A percentile compares a stretch with the other conserved stretches of the same genome.
phyloP scores from a whole-genome alignment of 2,888 invertebrate genomes.

The Caradrina kadenii region DNA sequence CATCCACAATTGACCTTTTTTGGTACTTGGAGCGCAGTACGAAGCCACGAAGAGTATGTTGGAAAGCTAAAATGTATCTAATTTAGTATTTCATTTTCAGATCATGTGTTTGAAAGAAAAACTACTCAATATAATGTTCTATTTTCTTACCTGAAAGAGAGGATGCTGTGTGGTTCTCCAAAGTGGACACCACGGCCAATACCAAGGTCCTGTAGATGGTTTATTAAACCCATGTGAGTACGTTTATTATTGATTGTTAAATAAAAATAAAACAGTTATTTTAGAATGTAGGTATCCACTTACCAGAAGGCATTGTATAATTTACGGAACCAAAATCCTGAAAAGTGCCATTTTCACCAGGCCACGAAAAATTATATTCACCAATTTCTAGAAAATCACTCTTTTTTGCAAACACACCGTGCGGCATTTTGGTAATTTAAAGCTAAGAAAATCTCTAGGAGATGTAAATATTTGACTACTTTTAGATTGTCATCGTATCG shows the following conservation, averaged over 20 bases:
- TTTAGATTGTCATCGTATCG: slow-evolving; percentile 10
- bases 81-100: background rate
- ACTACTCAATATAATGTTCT: background rate
- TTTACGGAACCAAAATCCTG: slow-evolving; percentile 85
- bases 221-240: background rate
- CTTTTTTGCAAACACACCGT: slow-evolving; percentile 78
- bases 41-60: slow-evolving; percentile 95
- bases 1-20: slow-evolving; percentile 95
- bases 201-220: slow-evolving; percentile 87
- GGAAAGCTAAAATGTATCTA: slow-evolving; percentile 91
- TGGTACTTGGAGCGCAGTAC: slow-evolving; percentile 94
- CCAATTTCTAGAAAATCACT: slow-evolving; percentile 84
- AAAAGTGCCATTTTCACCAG: slow-evolving; percentile 87
- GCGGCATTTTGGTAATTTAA: slow-evolving; percentile 69
- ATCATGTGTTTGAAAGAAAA: background rate
- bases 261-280: background rate
- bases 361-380: slow-evolving; percentile 88
- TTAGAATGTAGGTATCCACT: slow-evolving; percentile 1
- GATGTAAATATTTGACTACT: background rate
- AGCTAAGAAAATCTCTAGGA: background rate
- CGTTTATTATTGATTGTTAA: background rate
- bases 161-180: slow-evolving; percentile 95
- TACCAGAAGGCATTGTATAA: slow-evolving; percentile 86
- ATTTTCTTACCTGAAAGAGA: slow-evolving; percentile 84
- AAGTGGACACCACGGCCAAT: slow-evolving; percentile 93